Evolutionary conservation across 2,797 vertebrate genomes (phyloP), one percentile per base, ranked within the genome.

Genomic region (Esox lucius): DNA sequence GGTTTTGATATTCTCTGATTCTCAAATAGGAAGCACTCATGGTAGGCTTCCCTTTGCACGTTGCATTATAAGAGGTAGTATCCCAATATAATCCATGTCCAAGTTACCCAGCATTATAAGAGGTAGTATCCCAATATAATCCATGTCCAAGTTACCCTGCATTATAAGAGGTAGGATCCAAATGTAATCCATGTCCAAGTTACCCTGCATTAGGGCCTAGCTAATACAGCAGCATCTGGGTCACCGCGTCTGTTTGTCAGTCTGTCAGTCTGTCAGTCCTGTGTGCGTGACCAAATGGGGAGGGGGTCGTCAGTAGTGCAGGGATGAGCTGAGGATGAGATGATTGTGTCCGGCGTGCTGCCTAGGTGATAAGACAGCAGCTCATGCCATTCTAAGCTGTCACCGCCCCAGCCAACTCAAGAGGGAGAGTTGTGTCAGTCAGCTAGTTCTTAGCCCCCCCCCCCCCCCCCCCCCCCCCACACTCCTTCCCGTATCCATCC

Each of bases 381-480:
- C 91, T 93, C 90, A 87, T 92, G 89, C 91, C 90, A 90, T 91
- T 86, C 85, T 91, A 89, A 92, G 73, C 77, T 67, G n/a, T 75
- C 64, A 64, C 67, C 74, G 72, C 80, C 12, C 90, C 87, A 72
- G 42, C 75, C 17, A 79, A 85, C 83, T 82, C 84, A 81, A 80
- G 81, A 80, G 87, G 91, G 90, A 93, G 84, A 73, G 95, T 95
- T 96, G 95, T 95, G 94, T 96, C 95, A 95, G 95, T 84, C 87
- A 77, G 86, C 89, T 86, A 33, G 80, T 93, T 91, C 87, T 95
- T 96, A 93, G 88, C 88, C 84, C 51, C 79, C n/a, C n/a, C n/a
- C n/a, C n/a, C n/a, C n/a, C n/a, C n/a, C 48, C 86, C 73, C 81
- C 70, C 87, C 84, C 86, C 78, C 17, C 81, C 71, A 82, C 49